A percentile compares a stretch with the other conserved stretches of the same genome.
These are phyloP conservation scores for Poecilus cupreus DNA, from an alignment of 2,888 invertebrate genomes.

Conservation along the genomic window DNA sequence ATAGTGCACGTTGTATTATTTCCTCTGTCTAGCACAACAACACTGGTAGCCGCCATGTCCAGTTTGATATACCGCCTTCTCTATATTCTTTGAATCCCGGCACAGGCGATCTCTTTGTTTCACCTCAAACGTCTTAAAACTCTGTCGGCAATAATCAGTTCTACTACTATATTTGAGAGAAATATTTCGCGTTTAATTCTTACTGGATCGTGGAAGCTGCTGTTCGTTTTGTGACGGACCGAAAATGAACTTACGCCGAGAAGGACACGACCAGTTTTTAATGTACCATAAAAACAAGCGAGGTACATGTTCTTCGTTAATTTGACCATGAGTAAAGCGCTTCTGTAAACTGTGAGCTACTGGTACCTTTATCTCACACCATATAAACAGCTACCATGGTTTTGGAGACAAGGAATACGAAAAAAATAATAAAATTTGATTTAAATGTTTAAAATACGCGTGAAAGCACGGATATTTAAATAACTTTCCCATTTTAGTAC, in stretches of 20 bases:
- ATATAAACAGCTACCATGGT: not conserved
- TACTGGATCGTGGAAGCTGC: conserved; percentile 36
- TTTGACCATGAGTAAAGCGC: conserved; percentile 51
- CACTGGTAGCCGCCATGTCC: conserved; percentile 88
- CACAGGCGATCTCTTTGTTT: conserved; percentile 64
- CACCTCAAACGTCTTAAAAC: conserved; percentile 65
- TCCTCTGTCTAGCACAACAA: conserved; percentile 95
- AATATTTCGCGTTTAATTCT: conserved; percentile 13
- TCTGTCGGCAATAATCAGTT: conserved; percentile 31
- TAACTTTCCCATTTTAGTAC: not conserved
- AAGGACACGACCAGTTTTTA: conserved; percentile 71
- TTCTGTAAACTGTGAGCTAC: not conserved
- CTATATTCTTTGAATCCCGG: conserved; percentile 69
- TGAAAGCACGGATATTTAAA: conserved; percentile 18
- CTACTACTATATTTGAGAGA: not conserved
- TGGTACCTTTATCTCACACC: not conserved
- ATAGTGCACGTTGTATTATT: conserved; percentile 98
- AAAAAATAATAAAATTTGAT: not conserved
- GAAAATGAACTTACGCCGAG: conserved; percentile 61
- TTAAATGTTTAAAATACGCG: conserved; percentile 19
- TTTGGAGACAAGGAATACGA: not conserved
- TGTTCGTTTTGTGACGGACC: conserved; percentile 58
- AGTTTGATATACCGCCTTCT: conserved; percentile 74
- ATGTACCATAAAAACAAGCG: conserved; percentile 70
- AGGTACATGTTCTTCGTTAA: conserved; percentile 56